Conservation (phyloP, 1,140 invertebrate species). For the Halesus radiatus region DNA sequence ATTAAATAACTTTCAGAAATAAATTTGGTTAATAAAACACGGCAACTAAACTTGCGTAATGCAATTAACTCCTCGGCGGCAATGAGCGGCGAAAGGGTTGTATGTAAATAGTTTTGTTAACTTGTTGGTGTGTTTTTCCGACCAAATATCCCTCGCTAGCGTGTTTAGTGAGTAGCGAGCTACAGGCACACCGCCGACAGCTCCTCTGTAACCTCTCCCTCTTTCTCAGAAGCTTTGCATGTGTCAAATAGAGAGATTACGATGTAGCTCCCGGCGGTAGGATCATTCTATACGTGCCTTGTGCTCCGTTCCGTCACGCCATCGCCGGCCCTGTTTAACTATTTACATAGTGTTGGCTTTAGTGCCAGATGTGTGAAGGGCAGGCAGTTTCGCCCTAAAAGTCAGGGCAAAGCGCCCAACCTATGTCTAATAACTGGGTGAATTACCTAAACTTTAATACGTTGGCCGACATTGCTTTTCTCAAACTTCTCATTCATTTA, state of each 20-base stretch:
- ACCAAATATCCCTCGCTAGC: neutral
- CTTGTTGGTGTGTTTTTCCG: constrained; percentile 16
- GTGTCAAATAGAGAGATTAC: no score
- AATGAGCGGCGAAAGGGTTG: constrained; percentile 7
- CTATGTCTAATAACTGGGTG: neutral
- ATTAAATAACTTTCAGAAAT: no score
- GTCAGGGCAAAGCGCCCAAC: neutral
- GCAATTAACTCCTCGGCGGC: neutral
- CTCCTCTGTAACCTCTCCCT: no score
- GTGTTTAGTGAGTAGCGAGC: no score
- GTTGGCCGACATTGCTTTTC: neutral
- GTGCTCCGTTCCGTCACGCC: neutral
- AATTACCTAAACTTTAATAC: neutral
- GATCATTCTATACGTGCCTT: no score
- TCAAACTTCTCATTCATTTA: no score
- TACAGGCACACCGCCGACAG: no score
- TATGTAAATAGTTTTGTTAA: constrained; percentile 6
- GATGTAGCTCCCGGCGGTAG: no score
- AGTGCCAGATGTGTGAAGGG: constrained; percentile 11
- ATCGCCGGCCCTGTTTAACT: constrained; percentile 24
- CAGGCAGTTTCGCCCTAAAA: neutral
- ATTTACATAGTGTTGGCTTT: constrained; percentile 16
- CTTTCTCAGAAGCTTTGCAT: no score
- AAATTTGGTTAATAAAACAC: no score
- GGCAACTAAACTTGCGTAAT: neutral